These are phyloP conservation scores for Clepsis dumicolana DNA, from an alignment of 2,888 invertebrate genomes.

Conservation along the genomic window DNA sequence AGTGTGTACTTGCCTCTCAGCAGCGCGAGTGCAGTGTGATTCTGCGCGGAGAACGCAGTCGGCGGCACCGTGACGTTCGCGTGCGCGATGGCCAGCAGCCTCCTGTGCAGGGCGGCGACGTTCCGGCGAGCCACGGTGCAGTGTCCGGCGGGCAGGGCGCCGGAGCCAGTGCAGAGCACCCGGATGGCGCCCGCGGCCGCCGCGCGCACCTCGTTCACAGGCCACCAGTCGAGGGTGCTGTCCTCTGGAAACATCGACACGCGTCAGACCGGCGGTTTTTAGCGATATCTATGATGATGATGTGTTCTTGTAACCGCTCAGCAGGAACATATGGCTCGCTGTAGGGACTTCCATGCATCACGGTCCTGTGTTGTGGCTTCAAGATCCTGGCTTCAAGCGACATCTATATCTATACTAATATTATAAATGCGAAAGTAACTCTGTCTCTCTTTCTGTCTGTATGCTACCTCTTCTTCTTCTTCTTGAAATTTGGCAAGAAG, in stretches of 20 bases:
- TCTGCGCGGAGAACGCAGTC: slow-evolving; percentile 69
- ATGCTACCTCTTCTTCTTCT: too few species aligned
- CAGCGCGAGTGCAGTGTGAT: slow-evolving; percentile 75
- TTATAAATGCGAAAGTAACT: too few species aligned
- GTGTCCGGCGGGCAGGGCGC: slow-evolving; percentile 52
- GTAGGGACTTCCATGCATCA: too few species aligned
- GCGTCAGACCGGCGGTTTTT: background rate
- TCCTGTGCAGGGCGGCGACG: slow-evolving; percentile 74
- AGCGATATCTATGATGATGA: too few species aligned
- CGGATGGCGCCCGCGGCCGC: slow-evolving; percentile 71
- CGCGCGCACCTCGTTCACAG: slow-evolving; percentile 76
- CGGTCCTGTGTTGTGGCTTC: too few species aligned
- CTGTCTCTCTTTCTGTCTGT: too few species aligned
- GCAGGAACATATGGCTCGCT: too few species aligned
- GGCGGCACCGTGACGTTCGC: slow-evolving; percentile 71
- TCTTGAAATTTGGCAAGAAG: too few species aligned
- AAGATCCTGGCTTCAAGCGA: too few species aligned
- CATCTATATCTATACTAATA: too few species aligned
- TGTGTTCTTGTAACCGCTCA: too few species aligned
- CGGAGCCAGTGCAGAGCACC: slow-evolving; percentile 64
- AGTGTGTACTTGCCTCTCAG: slow-evolving; percentile 70
- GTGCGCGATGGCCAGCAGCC: slow-evolving; percentile 73
- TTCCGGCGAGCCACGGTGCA: slow-evolving; percentile 69
- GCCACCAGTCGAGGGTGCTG: slow-evolving; percentile 74
- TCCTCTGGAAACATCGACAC: slow-evolving; percentile 52